Evolutionary conservation across 2,888 invertebrate genomes (phyloP).

Genomic region (Zeuzera pyrina): DNA sequence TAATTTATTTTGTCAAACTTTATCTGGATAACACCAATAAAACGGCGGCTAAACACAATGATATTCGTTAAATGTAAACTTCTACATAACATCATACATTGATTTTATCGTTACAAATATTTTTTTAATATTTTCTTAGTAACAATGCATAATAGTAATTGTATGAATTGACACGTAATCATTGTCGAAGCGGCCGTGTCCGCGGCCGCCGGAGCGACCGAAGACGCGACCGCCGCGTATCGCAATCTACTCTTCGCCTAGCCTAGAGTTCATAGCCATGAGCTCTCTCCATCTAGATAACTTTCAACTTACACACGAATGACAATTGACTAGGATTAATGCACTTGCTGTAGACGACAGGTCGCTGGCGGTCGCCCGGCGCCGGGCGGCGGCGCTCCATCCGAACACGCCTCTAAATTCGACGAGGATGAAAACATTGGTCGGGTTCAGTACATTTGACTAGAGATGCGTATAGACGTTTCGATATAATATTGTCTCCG

Average conservation of each 20-base stretch:
- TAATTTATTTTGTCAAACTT: no score
- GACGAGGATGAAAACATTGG: constrained; percentile 51
- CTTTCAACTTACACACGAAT: constrained; percentile 50
- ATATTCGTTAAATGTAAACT: constrained; percentile 50
- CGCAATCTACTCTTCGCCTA: constrained; percentile 12
- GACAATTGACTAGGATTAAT: constrained; percentile 70
- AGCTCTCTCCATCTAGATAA: constrained; percentile 24
- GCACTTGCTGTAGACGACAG: constrained; percentile 38
- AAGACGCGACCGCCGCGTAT: constrained; percentile 6
- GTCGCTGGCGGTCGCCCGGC: constrained; percentile 18
- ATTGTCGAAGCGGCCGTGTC: constrained; percentile 25
- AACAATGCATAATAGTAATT: constrained; percentile 67
- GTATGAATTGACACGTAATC: constrained; percentile 69
- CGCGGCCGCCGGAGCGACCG: constrained; percentile 13
- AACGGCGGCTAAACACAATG: constrained; percentile 41
- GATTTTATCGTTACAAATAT: constrained; percentile 59
- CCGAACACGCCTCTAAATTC: constrained; percentile 43
- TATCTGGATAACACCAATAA: constrained; percentile 23
- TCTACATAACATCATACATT: constrained; percentile 62
- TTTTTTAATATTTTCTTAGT: constrained; percentile 53
- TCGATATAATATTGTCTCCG: constrained; percentile 24
- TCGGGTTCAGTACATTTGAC: constrained; percentile 64
- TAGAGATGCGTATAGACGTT: constrained; percentile 48
- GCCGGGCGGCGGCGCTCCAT: constrained; percentile 28
- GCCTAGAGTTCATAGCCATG: constrained; percentile 18